Evolutionary conservation across 2,888 invertebrate species (phyloP), one percentile per base, ranked within the genome.

Genomic region (Napeogenes sylphis): DNA sequence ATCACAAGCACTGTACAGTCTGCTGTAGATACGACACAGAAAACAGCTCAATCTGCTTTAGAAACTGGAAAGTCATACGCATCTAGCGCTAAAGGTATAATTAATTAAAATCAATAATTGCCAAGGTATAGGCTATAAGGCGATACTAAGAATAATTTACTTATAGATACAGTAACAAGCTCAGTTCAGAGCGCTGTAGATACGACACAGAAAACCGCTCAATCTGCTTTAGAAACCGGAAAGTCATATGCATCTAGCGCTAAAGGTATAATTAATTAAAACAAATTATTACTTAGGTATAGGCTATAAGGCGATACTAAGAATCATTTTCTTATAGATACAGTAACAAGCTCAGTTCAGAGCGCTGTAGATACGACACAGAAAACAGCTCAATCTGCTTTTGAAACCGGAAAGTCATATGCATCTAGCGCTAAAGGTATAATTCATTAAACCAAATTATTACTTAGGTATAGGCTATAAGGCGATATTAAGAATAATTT

Each of bases 1-100:
- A 78, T 83, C 66, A 79, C 83, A 70, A 78, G 69, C 72, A 75
- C 80, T 42, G 69, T 80, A 42, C 78, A 83, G 71, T 75, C 72
- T 59, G 78, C 81, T 61, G 70, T 82, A 68, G 80, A 83, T 64
- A 72, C 74, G 33, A 78, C 79, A 53, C 70, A 75, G 72, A 78
- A 75, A 64, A 77, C 79, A 32, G 81, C 80, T 45, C 78, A 77
- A 71, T 80, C 81, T 2, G 81, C 68, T 55, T 53, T 63, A 46
- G 70, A 68, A 47, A 63, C 63, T 35, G 64, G 64, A 35, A 70
- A 65, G 59, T 63, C 63, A n/a, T 66, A 68, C 33, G 64, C 67
- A 59, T 68, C 73, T 56, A 73, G 74, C 63, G 79, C 83, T 59
- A 84, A 77, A 82, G 79, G 80, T 81, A 77, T 59, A 58, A 33